Evolutionary conservation across 1,140 invertebrate genomes (phyloP).

Genomic region (Drosophila nannoptera): DNA sequence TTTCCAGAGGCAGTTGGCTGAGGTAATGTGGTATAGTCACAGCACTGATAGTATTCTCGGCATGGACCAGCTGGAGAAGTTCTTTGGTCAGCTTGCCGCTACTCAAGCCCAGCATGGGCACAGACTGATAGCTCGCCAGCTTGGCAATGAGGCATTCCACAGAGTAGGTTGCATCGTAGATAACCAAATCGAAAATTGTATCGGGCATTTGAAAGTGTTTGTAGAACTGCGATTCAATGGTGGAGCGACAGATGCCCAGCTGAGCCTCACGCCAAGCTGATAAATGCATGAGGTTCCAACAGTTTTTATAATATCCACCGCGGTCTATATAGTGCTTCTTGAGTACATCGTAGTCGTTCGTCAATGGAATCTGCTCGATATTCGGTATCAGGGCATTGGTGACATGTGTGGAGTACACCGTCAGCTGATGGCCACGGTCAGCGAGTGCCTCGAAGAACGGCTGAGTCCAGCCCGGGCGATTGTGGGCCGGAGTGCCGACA

Average conservation of each 20-base stretch:
- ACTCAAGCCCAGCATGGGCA: constrained; percentile 61
- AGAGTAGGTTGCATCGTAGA: constrained; percentile 56
- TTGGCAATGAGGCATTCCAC: constrained; percentile 50
- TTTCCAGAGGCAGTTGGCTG: constrained; percentile 34
- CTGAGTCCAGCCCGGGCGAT: constrained; percentile 51
- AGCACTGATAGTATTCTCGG: constrained; percentile 54
- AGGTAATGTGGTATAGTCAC: constrained; percentile 48
- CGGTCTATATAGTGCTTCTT: constrained; percentile 37
- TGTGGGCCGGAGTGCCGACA: constrained; percentile 43
- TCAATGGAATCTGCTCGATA: constrained; percentile 11
- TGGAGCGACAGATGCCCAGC: constrained; percentile 40
- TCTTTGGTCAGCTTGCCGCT: constrained; percentile 49
- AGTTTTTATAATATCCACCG: background rate
- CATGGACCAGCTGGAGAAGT: constrained; percentile 31
- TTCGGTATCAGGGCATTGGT: background rate
- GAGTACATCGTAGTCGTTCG: constrained; percentile 46
- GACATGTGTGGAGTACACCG: constrained; percentile 29
- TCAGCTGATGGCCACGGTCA: constrained; percentile 49
- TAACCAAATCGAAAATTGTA: constrained; percentile 50
- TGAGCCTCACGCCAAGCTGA: constrained; percentile 57
- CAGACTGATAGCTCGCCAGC: background rate
- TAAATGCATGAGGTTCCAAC: constrained; percentile 41
- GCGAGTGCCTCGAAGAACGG: constrained; percentile 46
- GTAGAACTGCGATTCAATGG: background rate
- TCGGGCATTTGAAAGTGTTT: background rate